A percentile compares a stretch with the other conserved stretches of the same genome.
Conservation (phyloP, 2,888 invertebrate genomes). For the Ametastegia equiseti region DNA sequence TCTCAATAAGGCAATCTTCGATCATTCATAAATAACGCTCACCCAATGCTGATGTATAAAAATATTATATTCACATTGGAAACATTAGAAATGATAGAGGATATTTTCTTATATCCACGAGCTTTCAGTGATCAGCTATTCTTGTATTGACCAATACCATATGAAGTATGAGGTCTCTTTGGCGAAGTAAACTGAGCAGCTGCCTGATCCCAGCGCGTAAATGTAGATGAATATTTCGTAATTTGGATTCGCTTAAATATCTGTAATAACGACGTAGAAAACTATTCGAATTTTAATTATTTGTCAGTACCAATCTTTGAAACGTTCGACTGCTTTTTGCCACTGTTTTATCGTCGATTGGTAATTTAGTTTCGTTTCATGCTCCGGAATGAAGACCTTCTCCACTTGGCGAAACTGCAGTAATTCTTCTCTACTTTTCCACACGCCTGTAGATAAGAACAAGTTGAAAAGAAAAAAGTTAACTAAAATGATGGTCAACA, state of each 20-base stretch:
- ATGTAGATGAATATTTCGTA: too few relatives aligned
- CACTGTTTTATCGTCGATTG: slow-evolving; percentile 75
- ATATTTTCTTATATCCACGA: too few relatives aligned
- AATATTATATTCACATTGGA: not conserved
- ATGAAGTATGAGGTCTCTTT: not conserved
- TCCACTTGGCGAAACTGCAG: slow-evolving; percentile 80
- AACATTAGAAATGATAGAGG: not conserved
- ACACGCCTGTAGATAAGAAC: slow-evolving; percentile 82
- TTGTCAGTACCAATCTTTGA: slow-evolving; percentile 79
- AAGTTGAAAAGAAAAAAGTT: not conserved
- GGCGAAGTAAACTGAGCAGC: too few relatives aligned
- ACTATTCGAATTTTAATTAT: not conserved
- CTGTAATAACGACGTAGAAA: not conserved
- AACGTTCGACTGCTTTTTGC: slow-evolving; percentile 79
- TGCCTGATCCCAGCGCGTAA: too few relatives aligned
- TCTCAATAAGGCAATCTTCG: not conserved
- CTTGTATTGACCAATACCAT: not conserved
- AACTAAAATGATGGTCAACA: not conserved
- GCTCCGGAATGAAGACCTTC: slow-evolving; percentile 79
- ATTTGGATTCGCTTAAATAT: not conserved
- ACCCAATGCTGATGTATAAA: not conserved
- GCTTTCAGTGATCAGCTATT: too few relatives aligned
- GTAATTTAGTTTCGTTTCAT: slow-evolving; percentile 67
- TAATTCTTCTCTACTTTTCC: slow-evolving; percentile 84
- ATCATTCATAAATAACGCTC: not conserved